Evolutionary conservation across 2,888 invertebrate genomes (phyloP), one percentile per base, ranked within the genome.

Genomic region (Phasia obesa): DNA sequence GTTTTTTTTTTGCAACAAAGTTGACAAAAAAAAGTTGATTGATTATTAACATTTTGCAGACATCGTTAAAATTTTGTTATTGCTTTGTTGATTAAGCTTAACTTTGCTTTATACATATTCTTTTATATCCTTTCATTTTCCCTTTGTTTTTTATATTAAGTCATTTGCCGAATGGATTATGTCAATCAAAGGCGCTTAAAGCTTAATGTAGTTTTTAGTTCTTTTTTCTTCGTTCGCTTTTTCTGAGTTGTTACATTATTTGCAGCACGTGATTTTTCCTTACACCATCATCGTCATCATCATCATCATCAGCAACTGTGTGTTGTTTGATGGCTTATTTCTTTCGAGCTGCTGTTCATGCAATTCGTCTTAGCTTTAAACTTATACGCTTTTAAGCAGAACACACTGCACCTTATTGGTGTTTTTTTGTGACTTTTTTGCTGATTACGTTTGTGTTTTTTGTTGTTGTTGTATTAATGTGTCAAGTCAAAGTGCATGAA

Each of bases 121-220:
- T 35, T 53, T 4, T n/a, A n/a, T n/a, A n/a, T n/a, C n/a, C n/a
- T n/a, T 17, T 15, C 38, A 42, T 53, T 55, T 44, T 49, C 31
- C 15, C 7, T 35, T 25, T 59, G 38, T 60, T 27, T 65, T 57
- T 57, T 51, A n/a, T 25, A n/a, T 35, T 64, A 81, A 85, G 67
- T 83, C 60, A 84, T 67, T 73, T 83, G 80, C 74, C 25, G 57
- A 81, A 62, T 73, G 83, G 86, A 86, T 86, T 86, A 86, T 86
- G 86, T 84, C 86, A 86, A 86, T 86, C 86, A 86, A 84, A 85
- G 67, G 65, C 69, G 85, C 85, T 86, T 86, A 86, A 85, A 82
- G 62, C 73, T 60, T n/a, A n/a, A n/a, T n/a, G n/a, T n/a, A n/a
- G n/a, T n/a, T n/a, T 69, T 65, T 51, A 23, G 31, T 49, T 31